phyloP scores from a whole-genome alignment of 2,113 vertebrate species.

The Bos indicus region DNA sequence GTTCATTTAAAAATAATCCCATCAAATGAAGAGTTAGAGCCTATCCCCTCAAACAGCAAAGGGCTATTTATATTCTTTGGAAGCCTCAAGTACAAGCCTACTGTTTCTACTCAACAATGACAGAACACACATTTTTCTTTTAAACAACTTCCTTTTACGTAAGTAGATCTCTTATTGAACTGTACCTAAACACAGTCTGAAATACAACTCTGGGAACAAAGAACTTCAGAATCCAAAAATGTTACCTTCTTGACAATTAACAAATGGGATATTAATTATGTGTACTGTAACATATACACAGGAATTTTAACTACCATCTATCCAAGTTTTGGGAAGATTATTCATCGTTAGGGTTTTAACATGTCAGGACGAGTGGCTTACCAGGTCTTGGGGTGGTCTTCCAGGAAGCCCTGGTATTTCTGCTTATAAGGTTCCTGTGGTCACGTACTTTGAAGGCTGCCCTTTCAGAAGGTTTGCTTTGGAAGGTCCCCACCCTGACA shows the following conservation, averaged over 20 bases:
- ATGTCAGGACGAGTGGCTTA: constrained; percentile 9
- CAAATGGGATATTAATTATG: constrained; percentile 68
- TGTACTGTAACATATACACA: not conserved
- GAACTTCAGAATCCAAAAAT: constrained; percentile 45
- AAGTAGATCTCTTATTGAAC: constrained; percentile 55
- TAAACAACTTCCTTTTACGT: constrained; percentile 82
- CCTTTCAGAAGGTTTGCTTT: not conserved
- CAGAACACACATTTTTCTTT: constrained; percentile 80
- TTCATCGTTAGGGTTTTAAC: not conserved
- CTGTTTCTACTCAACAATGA: constrained; percentile 77
- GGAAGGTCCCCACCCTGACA: not conserved
- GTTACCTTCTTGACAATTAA: constrained; percentile 59
- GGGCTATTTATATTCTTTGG: constrained; percentile 78
- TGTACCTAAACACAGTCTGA: constrained; percentile 47
- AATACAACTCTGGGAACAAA: constrained; percentile 46
- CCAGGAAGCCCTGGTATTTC: not conserved
- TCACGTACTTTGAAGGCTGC: not conserved
- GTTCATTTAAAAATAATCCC: constrained; percentile 46
- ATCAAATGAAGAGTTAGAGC: constrained; percentile 69
- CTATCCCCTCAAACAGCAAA: constrained; percentile 65
- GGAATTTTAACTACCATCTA: constrained; percentile 28
- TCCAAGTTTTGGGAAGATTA: constrained; percentile 5
- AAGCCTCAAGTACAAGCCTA: constrained; percentile 76
- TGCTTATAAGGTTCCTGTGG: not conserved
- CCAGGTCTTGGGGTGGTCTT: not conserved